These are phyloP conservation scores for Contarinia nasturtii DNA, from an alignment of 1,140 invertebrate species.

Conservation along the genomic window DNA sequence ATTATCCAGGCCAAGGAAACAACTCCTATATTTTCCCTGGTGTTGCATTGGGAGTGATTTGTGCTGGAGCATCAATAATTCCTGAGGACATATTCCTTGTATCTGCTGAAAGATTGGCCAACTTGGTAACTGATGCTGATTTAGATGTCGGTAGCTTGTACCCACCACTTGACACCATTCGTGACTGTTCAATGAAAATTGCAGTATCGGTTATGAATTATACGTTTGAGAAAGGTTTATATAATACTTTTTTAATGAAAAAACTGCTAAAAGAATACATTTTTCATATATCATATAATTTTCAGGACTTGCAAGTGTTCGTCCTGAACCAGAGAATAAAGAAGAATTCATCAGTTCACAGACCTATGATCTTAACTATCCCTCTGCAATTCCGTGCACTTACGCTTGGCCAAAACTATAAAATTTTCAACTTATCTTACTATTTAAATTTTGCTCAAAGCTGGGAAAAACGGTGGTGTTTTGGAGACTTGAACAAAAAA, in stretches of 20 bases:
- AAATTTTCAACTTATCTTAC: neutral
- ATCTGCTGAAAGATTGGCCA: constrained; percentile 64
- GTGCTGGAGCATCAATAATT: constrained; percentile 63
- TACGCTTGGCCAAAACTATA: neutral
- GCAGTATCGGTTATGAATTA: constrained; percentile 69
- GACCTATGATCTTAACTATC: constrained; percentile 57
- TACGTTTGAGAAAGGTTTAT: constrained; percentile 74
- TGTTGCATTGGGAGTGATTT: constrained; percentile 70
- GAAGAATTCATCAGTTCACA: constrained; percentile 59
- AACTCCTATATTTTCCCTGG: constrained; percentile 96
- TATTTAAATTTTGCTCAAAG: too few relatives aligned
- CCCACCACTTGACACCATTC: constrained; percentile 76
- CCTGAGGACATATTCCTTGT: constrained; percentile 76
- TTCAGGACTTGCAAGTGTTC: constrained; percentile 50
- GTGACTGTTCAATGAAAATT: constrained; percentile 73
- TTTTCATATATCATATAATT: too few relatives aligned
- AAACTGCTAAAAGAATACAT: too few relatives aligned
- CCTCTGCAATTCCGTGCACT: constrained; percentile 35
- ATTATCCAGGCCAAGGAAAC: constrained; percentile 82
- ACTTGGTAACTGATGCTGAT: constrained; percentile 67
- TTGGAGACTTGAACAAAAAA: too few relatives aligned
- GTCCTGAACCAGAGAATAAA: constrained; percentile 57
- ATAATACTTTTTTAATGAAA: constrained; percentile 26
- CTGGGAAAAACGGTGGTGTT: too few relatives aligned
- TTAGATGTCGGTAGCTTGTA: constrained; percentile 80